Conservation (phyloP, 2,113 vertebrate species). For the Bubalus kerabau region DNA sequence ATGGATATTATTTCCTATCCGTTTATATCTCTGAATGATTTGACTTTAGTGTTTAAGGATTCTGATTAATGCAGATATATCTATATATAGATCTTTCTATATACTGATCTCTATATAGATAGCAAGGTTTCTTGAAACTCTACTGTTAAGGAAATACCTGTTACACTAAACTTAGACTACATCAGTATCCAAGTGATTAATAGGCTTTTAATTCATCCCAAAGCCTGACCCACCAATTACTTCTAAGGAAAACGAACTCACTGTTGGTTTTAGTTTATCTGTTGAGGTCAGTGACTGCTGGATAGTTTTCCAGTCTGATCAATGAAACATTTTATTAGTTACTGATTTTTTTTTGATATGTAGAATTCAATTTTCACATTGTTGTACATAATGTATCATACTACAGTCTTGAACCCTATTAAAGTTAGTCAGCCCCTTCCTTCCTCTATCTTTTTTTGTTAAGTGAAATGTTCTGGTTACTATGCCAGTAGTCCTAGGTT, state of each 20-base stretch:
- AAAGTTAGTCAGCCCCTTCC: conserved; percentile 66
- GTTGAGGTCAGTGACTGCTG: conserved; percentile 78
- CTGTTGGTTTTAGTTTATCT: conserved; percentile 63
- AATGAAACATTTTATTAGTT: conserved; percentile 74
- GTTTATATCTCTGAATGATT: conserved; percentile 67
- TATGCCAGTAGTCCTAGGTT: conserved; percentile 66
- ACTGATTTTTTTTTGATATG: conserved; percentile 63
- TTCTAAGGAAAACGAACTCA: conserved; percentile 69
- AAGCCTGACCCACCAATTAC: conserved; percentile 57
- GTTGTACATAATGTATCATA: conserved; percentile 84
- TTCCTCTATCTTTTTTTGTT: conserved; percentile 50
- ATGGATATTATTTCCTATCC: conserved; percentile 64
- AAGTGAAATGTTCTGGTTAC: conserved; percentile 73
- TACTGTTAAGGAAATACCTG: conserved; percentile 70
- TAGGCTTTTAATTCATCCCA: conserved; percentile 67
- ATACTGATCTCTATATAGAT: conserved; percentile 64
- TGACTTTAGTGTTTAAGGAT: conserved; percentile 67
- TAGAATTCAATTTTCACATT: conserved; percentile 71
- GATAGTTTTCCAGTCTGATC: conserved; percentile 77
- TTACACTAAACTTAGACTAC: conserved; percentile 66
- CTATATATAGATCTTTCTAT: conserved; percentile 54
- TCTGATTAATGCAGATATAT: conserved; percentile 63
- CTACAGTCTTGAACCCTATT: conserved; percentile 82
- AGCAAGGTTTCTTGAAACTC: conserved; percentile 65
- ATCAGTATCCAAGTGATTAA: conserved; percentile 54